phyloP scores from a whole-genome alignment of 2,797 vertebrate species.

The Prionace glauca region DNA sequence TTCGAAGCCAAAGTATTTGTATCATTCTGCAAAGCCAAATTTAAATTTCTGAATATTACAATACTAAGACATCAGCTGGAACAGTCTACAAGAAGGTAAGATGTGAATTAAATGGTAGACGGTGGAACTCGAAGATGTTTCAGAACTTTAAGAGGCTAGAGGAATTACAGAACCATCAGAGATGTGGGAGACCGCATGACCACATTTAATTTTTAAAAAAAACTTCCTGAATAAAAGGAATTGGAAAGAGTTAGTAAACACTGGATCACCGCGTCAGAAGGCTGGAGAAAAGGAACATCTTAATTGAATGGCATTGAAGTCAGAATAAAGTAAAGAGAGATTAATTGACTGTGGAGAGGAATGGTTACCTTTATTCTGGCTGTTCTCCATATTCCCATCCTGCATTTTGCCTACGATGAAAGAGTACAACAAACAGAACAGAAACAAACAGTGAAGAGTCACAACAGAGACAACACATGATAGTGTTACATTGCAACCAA shows the following conservation, averaged over 20 bases:
- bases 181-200: neutral
- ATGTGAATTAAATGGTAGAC: neutral
- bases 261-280: neutral
- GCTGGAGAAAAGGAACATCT: neutral
- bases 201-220: neutral
- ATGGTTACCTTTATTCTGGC: conserved; percentile 99
- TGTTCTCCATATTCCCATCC: conserved; percentile 99
- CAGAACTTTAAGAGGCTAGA: neutral
- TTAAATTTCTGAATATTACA: neutral
- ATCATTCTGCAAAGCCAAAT: neutral
- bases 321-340: conserved; percentile 47
- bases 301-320: conserved; percentile 41
- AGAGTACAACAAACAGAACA: conserved; percentile 92
- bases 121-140: neutral
- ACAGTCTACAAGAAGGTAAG: neutral
- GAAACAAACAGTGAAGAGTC: conserved; percentile 72
- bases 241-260: conserved; percentile 19
- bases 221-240: conserved; percentile 1
- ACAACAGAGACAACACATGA: conserved; percentile 61
- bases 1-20: neutral
- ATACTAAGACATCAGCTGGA: neutral
- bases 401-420: conserved; percentile 99
- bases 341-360: conserved; percentile 51
- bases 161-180: neutral
- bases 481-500: conserved; percentile 55